phyloP scores from a whole-genome alignment of 2,888 invertebrate genomes.

The Xestobium rufovillosum region DNA sequence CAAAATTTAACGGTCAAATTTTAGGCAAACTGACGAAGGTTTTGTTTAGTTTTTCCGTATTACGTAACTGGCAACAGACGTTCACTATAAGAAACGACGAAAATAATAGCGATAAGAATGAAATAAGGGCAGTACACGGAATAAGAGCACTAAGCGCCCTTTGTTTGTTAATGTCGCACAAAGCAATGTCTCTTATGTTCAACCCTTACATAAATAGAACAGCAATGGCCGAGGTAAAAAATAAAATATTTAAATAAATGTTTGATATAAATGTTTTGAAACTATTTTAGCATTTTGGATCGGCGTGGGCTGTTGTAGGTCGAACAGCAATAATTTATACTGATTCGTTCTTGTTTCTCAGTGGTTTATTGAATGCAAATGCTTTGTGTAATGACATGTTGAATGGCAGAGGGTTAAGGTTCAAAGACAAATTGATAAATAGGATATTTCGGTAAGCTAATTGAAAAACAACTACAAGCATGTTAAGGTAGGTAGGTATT shows the following conservation, averaged over 20 bases:
- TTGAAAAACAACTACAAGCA: no score
- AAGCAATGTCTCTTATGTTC: slow-evolving; percentile 53
- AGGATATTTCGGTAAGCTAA: slow-evolving; percentile 50
- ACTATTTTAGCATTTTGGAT: slow-evolving; percentile 30
- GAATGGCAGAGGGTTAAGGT: slow-evolving; percentile 45
- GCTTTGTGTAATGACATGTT: slow-evolving; percentile 49
- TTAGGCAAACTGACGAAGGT: slow-evolving; percentile 14
- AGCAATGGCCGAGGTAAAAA: slow-evolving; percentile 48
- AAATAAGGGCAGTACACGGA: slow-evolving; percentile 49
- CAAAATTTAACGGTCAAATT: no score
- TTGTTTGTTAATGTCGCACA: slow-evolving; percentile 50
- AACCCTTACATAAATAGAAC: slow-evolving; percentile 53
- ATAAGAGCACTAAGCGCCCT: slow-evolving; percentile 50
- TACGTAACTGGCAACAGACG: slow-evolving; percentile 45
- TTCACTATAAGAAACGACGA: slow-evolving; percentile 40
- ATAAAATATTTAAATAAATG: slow-evolving; percentile 13
- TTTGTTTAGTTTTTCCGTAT: slow-evolving; percentile 47
- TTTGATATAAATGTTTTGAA: slow-evolving; percentile 6
- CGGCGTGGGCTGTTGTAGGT: slow-evolving; percentile 54
- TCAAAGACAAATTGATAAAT: slow-evolving; percentile 46
- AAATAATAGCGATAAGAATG: slow-evolving; percentile 40
- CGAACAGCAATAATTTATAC: slow-evolving; percentile 56
- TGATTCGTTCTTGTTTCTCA: slow-evolving; percentile 53
- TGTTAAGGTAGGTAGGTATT: no score
- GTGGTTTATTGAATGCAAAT: slow-evolving; percentile 52